Evolutionary conservation across 2,797 vertebrate genomes (phyloP).

Genomic region (Myotis myotis): DNA sequence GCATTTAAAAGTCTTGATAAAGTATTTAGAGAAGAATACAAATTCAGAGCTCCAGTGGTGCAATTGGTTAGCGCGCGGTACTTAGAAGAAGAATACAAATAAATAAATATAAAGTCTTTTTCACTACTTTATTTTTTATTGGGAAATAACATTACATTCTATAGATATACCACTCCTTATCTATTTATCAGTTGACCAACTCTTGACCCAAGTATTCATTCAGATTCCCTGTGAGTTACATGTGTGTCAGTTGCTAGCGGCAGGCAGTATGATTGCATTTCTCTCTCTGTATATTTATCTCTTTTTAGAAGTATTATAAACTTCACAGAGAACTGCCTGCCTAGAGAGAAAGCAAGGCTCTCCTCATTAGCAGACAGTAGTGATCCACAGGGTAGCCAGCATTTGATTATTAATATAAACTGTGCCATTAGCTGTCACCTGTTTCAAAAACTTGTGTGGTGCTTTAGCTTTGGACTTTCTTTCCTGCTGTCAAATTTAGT

Average conservation of each 20-base stretch:
- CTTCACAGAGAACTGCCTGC: neutral
- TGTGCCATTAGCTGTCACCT: constrained; percentile 69
- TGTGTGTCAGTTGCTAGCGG: neutral
- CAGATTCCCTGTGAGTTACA: neutral
- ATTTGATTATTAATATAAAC: constrained; percentile 63
- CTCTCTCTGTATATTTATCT: neutral
- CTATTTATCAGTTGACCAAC: neutral
- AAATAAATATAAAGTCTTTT: neutral
- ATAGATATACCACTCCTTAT: neutral
- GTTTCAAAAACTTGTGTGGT: constrained; percentile 63
- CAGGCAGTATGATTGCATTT: neutral
- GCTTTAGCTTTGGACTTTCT: constrained; percentile 63
- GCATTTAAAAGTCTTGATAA: neutral
- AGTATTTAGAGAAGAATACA: neutral
- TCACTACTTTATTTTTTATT: neutral
- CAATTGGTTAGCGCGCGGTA: too few relatives aligned
- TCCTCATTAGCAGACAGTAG: constrained; percentile 56
- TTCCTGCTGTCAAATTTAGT: constrained; percentile 74
- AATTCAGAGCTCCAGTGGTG: neutral
- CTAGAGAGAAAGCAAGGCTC: constrained; percentile 46
- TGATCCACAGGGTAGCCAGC: constrained; percentile 46
- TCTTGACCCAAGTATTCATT: neutral
- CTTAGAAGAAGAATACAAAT: neutral
- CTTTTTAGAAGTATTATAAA: neutral
- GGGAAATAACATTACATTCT: neutral